These are phyloP conservation scores for Microplitis demolitor DNA, from an alignment of 1,140 invertebrate species.

Conservation along the genomic window DNA sequence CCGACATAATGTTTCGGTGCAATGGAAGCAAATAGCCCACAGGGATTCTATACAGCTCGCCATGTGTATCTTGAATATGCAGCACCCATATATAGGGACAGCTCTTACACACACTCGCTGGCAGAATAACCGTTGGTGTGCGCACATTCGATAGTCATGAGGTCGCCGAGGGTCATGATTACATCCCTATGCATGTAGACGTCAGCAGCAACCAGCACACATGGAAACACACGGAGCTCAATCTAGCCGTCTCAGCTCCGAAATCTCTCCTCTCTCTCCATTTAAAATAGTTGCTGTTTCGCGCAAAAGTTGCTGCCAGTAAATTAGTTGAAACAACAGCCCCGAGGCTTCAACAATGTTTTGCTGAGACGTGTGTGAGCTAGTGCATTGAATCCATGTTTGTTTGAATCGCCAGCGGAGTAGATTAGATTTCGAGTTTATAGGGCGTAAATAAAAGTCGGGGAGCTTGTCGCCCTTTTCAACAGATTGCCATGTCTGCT, in stretches of 20 bases:
- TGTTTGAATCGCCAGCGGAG: too few species aligned
- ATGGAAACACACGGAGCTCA: too few species aligned
- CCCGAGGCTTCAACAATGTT: background rate
- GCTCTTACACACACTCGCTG: background rate
- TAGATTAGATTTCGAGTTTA: too few species aligned
- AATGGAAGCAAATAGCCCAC: slow-evolving; percentile 4
- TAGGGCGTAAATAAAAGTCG: too few species aligned
- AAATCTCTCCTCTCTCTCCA: background rate
- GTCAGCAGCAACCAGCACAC: too few species aligned
- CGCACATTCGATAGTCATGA: background rate
- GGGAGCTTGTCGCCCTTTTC: too few species aligned
- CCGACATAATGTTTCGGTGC: slow-evolving; percentile 3
- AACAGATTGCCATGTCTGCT: too few species aligned
- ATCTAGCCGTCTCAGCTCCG: too few species aligned
- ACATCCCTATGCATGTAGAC: background rate
- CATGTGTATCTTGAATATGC: background rate
- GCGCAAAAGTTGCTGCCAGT: slow-evolving; percentile 5
- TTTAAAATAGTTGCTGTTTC: background rate
- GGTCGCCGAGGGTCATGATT: background rate
- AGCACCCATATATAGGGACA: background rate
- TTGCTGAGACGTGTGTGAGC: too few species aligned
- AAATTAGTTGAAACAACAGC: slow-evolving; percentile 16
- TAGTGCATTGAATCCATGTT: too few species aligned
- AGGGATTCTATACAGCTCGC: background rate
- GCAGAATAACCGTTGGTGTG: background rate